A percentile compares a stretch with the other conserved stretches of the same genome.
Evolutionary conservation across 1,140 invertebrate genomes (phyloP).

Genomic region (Pogonognathellus flavescens): DNA sequence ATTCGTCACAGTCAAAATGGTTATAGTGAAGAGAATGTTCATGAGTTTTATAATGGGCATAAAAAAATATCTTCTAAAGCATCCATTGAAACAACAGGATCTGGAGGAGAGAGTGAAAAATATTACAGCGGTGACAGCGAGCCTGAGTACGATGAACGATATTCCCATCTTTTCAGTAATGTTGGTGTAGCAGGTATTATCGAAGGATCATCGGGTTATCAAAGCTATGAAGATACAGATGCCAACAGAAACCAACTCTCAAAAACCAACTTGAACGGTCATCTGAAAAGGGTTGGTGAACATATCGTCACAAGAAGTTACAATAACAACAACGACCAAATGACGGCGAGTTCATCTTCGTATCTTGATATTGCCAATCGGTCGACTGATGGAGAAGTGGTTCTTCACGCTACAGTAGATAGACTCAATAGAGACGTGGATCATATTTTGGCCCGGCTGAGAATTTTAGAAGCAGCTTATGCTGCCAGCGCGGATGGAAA

Average conservation of each 20-base stretch:
- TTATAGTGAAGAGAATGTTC: neutral
- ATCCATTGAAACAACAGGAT: constrained; percentile 34
- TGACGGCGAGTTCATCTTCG: neutral
- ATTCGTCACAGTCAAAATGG: constrained; percentile 9
- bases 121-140: constrained; percentile 67
- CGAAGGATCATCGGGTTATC: constrained; percentile 17
- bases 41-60: constrained; percentile 4
- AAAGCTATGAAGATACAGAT: constrained; percentile 23
- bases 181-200: neutral
- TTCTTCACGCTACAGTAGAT: constrained; percentile 61
- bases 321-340: neutral
- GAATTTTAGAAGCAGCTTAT: constrained; percentile 66
- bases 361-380: constrained; percentile 9
- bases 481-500: constrained; percentile 52
- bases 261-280: neutral
- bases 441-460: constrained; percentile 64
- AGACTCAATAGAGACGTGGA: constrained; percentile 66
- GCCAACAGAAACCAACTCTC: neutral
- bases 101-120: constrained; percentile 63
- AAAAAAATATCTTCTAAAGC: constrained; percentile 30
- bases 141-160: constrained; percentile 52
- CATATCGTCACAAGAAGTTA: neutral
- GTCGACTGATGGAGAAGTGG: constrained; percentile 40
- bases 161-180: neutral
- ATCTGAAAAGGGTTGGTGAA: neutral